Evolutionary conservation across 2,888 invertebrate genomes (phyloP).

Genomic region (Cephus sareptanus): DNA sequence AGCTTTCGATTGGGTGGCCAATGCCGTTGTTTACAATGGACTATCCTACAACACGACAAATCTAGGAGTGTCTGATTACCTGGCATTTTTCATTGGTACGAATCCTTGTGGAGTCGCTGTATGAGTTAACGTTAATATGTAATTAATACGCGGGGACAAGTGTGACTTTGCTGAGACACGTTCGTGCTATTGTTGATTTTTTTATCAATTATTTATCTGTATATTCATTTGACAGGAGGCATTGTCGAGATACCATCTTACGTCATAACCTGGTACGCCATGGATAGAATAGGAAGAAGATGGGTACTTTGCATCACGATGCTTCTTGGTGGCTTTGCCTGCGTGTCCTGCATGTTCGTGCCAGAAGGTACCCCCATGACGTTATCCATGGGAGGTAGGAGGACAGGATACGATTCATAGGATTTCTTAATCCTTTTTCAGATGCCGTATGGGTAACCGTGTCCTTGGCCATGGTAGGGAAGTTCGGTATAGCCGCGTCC

Average conservation of each 20-base stretch:
- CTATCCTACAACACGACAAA: slow-evolving; percentile 76
- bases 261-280: slow-evolving; percentile 75
- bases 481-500: slow-evolving; percentile 75
- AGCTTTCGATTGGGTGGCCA: slow-evolving; percentile 75
- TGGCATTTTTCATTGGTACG: slow-evolving; percentile 76
- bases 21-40: slow-evolving; percentile 78
- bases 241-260: slow-evolving; percentile 75
- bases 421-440: slow-evolving; percentile 35
- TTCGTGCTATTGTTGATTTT: not conserved
- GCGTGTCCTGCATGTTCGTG: slow-evolving; percentile 74
- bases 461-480: slow-evolving; percentile 74
- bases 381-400: not conserved
- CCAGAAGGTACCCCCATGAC: slow-evolving; percentile 69
- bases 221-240: slow-evolving; percentile 65
- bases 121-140: not conserved
- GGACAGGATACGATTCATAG: not conserved
- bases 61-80: slow-evolving; percentile 75
- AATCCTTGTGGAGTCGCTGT: not conserved
- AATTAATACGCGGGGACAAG: not conserved
- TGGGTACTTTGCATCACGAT: slow-evolving; percentile 75
- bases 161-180: not conserved
- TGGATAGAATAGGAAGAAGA: slow-evolving; percentile 74
- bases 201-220: not conserved
- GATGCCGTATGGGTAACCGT: slow-evolving; percentile 75
- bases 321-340: slow-evolving; percentile 75